These are phyloP conservation scores for Microplitis mediator DNA, from an alignment of 1,140 invertebrate species.

Conservation along the genomic window DNA sequence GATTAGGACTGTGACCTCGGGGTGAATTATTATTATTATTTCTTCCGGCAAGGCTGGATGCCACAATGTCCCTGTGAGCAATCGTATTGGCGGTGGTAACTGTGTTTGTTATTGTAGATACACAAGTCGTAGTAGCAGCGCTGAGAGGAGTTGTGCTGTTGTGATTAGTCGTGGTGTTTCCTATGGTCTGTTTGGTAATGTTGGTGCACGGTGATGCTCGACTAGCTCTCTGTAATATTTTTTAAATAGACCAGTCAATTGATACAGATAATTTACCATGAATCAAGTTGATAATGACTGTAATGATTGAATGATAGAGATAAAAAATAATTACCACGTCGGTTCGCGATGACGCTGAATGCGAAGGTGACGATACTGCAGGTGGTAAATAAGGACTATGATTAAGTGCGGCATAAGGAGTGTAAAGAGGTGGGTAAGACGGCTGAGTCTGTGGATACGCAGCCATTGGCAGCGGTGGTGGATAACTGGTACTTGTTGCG, in stretches of 20 bases:
- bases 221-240: slow-evolving; percentile 51
- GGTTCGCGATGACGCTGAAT: slow-evolving; percentile 67
- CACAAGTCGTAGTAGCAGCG: slow-evolving; percentile 57
- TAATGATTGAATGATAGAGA: not conserved
- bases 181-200: slow-evolving; percentile 53
- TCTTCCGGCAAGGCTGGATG: slow-evolving; percentile 60
- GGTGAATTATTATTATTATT: slow-evolving; percentile 69
- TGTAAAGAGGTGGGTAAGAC: slow-evolving; percentile 73
- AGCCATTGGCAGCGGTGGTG: slow-evolving; percentile 61
- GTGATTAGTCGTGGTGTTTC: slow-evolving; percentile 49
- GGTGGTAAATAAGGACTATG: slow-evolving; percentile 70
- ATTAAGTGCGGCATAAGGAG: slow-evolving; percentile 73
- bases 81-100: slow-evolving; percentile 61
- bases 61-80: slow-evolving; percentile 59
- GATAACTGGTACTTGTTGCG: slow-evolving; percentile 56
- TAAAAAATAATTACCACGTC: slow-evolving; percentile 63
- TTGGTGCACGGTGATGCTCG: slow-evolving; percentile 59
- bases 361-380: slow-evolving; percentile 67
- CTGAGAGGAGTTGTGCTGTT: slow-evolving; percentile 54
- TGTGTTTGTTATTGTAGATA: slow-evolving; percentile 60
- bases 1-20: slow-evolving; percentile 74
- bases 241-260: slow-evolving; percentile 1
- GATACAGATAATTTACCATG: not conserved
- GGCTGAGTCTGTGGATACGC: slow-evolving; percentile 68
- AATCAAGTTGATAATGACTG: not conserved